Base-by-base conservation (phyloP, 1,140 invertebrate species). In the Meteorus sp. region DNA sequence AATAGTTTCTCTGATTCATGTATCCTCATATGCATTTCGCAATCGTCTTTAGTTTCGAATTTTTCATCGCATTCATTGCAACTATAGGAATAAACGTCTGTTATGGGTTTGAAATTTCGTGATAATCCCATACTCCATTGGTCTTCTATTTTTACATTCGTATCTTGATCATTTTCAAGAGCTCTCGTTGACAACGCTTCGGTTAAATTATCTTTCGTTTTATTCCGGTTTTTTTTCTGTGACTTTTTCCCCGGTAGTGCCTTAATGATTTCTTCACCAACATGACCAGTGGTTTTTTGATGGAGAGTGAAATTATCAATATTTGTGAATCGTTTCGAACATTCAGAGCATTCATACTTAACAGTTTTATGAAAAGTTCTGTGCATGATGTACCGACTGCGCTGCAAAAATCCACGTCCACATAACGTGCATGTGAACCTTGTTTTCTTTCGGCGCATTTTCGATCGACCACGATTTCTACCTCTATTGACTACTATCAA, bases 401-500 rank as follows among this genome's bases (percentile, higher is more conserved):
- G 70, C 68, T 85, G 82, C 22, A 79, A 66, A 64, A 85, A 86
- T 55, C 77, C 75, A 62, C 80, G 75, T 4, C 77, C 78, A 63
- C 85, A 86, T 43, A 83, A 73, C 8, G 83, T 80, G 63, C 84
- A 85, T 0, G 72, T 73, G 56, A 79, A 85, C 61, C 80, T 80
- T 20, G 77, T 75, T 66, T 78, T 79, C 37, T 75, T 70, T 65
- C 77, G 67, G 9, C 69, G 64, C 71, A 80, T 71, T 71, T 83
- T 84, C 9, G 83, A 82, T 59, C 83, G 76, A 8, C 82, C 80
- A 27, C 84, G 71, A 1, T 82, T 79, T 63, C 83, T 79, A 20
- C 80, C 80, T 60, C 82, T 83, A 70, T 85, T 84, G 0, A 86
- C 78, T 15, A 85, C 80, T 2, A 88, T 83, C 7, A 85, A 75